Evolutionary conservation across 2,888 invertebrate species (phyloP).

Genomic region (Cephus pulcher): DNA sequence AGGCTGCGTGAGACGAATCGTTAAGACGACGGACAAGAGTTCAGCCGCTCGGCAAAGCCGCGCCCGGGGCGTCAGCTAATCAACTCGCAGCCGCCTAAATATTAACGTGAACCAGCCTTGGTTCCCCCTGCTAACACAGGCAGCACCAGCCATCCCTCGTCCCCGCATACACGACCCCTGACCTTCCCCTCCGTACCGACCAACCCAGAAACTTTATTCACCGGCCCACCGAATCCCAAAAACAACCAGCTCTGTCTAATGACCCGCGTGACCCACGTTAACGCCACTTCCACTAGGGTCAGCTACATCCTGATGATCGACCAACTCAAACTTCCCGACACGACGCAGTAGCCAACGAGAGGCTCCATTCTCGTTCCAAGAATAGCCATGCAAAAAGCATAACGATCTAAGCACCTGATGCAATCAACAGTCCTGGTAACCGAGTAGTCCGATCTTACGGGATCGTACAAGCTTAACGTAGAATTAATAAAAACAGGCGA

Average conservation of each 20-base stretch:
- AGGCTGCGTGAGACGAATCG: background rate
- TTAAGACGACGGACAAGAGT: background rate
- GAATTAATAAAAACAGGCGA: too few relatives aligned
- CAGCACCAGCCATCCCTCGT: background rate
- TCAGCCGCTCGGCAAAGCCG: constrained; percentile 13
- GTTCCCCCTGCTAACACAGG: constrained; percentile 19
- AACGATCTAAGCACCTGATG: background rate
- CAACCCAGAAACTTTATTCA: background rate
- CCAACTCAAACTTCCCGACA: background rate
- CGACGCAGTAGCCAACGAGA: background rate
- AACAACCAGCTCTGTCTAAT: background rate
- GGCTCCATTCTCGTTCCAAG: background rate
- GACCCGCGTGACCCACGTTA: background rate
- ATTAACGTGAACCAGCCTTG: constrained; percentile 22
- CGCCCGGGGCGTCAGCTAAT: constrained; percentile 18
- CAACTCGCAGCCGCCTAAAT: constrained; percentile 22
- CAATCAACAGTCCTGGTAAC: too few relatives aligned
- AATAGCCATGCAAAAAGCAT: background rate
- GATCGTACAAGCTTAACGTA: too few relatives aligned
- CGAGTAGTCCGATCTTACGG: too few relatives aligned
- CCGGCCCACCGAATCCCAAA: background rate
- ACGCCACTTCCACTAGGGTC: background rate
- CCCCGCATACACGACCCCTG: constrained; percentile 5
- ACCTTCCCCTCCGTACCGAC: background rate
- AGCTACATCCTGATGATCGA: background rate